Conservation (phyloP, 2,888 invertebrate genomes). For the Ichneumoninae sp. region DNA sequence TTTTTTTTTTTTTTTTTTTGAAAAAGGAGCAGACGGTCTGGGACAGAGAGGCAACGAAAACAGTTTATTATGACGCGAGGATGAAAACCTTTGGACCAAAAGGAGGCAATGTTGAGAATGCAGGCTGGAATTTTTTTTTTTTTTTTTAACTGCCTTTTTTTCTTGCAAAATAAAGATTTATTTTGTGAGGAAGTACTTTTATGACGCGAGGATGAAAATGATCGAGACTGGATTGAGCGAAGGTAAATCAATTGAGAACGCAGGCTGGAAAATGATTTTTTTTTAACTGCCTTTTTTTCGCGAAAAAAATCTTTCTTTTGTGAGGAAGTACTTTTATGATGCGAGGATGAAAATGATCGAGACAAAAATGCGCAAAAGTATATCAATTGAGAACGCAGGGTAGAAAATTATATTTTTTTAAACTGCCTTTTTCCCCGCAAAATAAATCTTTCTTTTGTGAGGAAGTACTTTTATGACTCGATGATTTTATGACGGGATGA, state of each 20-base stretch:
- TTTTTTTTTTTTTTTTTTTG: constrained; percentile 36
- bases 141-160: neutral
- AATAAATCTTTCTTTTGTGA: neutral
- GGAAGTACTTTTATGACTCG: too few relatives aligned
- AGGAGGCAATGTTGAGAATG: neutral
- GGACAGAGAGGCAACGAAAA: constrained; percentile 36
- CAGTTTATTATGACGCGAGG: constrained; percentile 22
- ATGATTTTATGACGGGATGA: too few relatives aligned
- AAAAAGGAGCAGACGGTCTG: constrained; percentile 16
- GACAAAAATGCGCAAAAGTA: neutral
- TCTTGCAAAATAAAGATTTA: neutral
- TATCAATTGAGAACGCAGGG: neutral
- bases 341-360: too few relatives aligned
- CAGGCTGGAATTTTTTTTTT: neutral
- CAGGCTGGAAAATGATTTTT: neutral
- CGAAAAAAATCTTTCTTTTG: neutral
- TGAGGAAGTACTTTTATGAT: too few relatives aligned
- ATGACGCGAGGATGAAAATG: too few relatives aligned
- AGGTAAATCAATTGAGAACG: neutral
- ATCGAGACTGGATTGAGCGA: too few relatives aligned
- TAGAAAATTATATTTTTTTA: neutral
- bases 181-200: neutral
- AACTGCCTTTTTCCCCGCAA: neutral
- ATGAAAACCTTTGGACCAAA: neutral
- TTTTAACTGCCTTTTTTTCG: neutral